These are phyloP conservation scores for Lapara coniferarum DNA, from an alignment of 2,888 invertebrate genomes.

Conservation along the genomic window DNA sequence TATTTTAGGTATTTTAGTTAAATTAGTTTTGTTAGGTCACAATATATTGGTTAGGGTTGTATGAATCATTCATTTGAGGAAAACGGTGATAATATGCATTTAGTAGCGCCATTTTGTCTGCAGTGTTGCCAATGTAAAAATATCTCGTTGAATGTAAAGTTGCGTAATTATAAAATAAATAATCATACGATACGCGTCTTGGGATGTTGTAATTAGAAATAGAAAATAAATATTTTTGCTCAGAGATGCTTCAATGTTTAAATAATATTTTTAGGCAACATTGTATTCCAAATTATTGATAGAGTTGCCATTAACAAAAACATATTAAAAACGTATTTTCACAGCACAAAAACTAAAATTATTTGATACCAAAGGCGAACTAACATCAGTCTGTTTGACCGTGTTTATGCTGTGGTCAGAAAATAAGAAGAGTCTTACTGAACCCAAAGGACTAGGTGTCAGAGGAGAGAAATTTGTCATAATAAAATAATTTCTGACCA, in stretches of 20 bases:
- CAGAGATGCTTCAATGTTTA: slow-evolving; percentile 14
- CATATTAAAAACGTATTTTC: neutral
- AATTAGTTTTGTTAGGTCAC: slow-evolving; percentile 33
- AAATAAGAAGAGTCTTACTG: neutral
- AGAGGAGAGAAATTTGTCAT: neutral
- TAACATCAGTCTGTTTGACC: slow-evolving; percentile 23
- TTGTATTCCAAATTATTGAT: slow-evolving; percentile 23
- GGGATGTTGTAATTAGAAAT: slow-evolving; percentile 10
- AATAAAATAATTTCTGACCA: slow-evolving; percentile 12
- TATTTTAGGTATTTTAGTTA: slow-evolving; percentile 34
- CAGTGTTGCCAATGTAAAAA: slow-evolving; percentile 54
- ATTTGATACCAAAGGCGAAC: slow-evolving; percentile 29
- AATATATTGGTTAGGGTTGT: slow-evolving; percentile 48
- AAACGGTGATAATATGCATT: slow-evolving; percentile 77
- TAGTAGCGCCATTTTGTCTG: slow-evolving; percentile 72
- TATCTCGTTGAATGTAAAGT: slow-evolving; percentile 31
- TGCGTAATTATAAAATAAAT: slow-evolving; percentile 1
- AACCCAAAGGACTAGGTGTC: neutral
- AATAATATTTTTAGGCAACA: slow-evolving; percentile 21
- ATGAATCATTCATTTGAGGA: slow-evolving; percentile 40
- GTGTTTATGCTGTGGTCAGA: slow-evolving; percentile 11
- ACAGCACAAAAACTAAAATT: slow-evolving; percentile 11
- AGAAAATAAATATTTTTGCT: slow-evolving; percentile 17
- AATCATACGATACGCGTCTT: slow-evolving; percentile 13
- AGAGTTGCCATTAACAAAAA: slow-evolving; percentile 18